phyloP scores from a whole-genome alignment of 2,113 vertebrate genomes.

The Oreochromis aureus region DNA sequence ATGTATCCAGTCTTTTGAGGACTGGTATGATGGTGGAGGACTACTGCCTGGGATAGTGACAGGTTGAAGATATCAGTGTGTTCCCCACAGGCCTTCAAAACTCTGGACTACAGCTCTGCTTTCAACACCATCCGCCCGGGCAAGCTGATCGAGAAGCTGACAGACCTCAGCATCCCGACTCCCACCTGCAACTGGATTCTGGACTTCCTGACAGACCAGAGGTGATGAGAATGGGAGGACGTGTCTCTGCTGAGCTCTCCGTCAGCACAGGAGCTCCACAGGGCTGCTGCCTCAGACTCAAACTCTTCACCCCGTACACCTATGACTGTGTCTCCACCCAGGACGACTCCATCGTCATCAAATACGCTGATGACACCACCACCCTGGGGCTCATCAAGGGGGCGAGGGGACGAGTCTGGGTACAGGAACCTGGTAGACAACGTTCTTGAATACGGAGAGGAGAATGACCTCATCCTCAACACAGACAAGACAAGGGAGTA shows the following conservation, averaged over 20 bases:
- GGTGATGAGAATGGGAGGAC: not conserved
- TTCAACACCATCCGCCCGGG: accelerated
- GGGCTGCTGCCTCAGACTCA: not conserved
- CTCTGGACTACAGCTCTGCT: not conserved
- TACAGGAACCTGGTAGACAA: not conserved
- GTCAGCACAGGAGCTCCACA: not conserved
- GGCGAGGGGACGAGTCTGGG: not conserved
- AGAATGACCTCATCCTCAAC: not conserved
- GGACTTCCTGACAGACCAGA: not conserved
- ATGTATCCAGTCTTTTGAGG: not conserved
- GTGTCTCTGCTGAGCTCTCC: not conserved
- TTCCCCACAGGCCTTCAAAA: not conserved
- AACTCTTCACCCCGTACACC: not conserved
- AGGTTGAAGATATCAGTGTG: not conserved
- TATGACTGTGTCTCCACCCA: not conserved
- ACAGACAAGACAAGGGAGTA: not conserved
- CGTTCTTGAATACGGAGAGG: not conserved
- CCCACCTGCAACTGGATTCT: not conserved
- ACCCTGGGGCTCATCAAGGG: not conserved
- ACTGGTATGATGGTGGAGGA: not conserved
- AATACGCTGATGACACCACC: not conserved
- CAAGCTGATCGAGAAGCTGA: not conserved
- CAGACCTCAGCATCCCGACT: not conserved
- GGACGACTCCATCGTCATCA: not conserved
- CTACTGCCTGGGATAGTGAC: not conserved